These are phyloP conservation scores for Achatina immaculata DNA, from an alignment of 1,140 invertebrate species.

Conservation along the genomic window DNA sequence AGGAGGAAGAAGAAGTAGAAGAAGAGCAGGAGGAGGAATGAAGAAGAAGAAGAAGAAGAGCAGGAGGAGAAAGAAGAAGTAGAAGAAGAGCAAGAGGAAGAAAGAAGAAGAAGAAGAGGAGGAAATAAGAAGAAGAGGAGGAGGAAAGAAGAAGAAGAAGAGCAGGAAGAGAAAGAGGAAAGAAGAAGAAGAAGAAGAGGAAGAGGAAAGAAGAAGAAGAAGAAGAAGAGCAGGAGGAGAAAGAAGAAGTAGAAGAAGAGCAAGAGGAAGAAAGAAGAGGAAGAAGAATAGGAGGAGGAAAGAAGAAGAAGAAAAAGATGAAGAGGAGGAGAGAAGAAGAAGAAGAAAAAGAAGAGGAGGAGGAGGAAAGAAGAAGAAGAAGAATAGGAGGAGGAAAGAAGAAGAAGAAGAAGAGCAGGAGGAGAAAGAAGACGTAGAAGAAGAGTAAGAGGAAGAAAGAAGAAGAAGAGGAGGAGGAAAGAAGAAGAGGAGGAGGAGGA, in stretches of 20 bases:
- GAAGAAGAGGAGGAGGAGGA: constrained; percentile 16
- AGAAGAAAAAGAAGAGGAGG: constrained; percentile 20
- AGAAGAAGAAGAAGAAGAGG: too few species aligned
- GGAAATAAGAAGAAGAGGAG: too few species aligned
- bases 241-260: not conserved
- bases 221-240: not conserved
- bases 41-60: too few species aligned
- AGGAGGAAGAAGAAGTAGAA: too few species aligned
- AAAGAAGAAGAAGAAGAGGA: too few species aligned
- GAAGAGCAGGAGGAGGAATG: too few species aligned
- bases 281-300: not conserved
- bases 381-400: constrained; percentile 2
- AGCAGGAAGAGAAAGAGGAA: too few species aligned
- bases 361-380: constrained; percentile 6
- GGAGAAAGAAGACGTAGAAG: constrained; percentile 3
- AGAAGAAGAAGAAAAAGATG: not conserved
- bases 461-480: not conserved
- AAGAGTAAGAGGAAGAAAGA: constrained; percentile 7
- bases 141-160: too few species aligned
- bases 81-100: too few species aligned
- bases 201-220: not conserved
- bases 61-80: too few species aligned
- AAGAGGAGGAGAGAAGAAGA: not conserved
- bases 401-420: constrained; percentile 16
- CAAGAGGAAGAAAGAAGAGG: not conserved